Conservation (phyloP, 2,888 invertebrate species). For the Andrena minutula region DNA sequence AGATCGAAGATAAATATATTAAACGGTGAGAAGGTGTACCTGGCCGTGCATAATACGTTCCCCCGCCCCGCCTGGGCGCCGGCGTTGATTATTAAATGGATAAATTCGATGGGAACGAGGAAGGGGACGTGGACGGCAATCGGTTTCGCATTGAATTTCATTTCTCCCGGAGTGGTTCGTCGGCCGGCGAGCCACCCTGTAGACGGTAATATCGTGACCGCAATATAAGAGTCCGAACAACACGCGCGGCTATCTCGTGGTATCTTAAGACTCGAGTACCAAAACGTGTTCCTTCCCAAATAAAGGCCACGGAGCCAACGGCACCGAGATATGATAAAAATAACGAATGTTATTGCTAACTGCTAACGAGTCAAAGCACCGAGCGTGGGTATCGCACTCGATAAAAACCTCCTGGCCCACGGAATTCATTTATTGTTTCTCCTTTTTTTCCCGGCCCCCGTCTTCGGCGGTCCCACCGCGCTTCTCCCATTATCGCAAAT, state of each 20-base stretch:
- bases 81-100: conserved; percentile 66
- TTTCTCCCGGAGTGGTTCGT: conserved; percentile 45
- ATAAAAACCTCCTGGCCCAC: conserved; percentile 75
- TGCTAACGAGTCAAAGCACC: conserved; percentile 82
- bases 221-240: conserved; percentile 74
- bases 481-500: conserved; percentile 76
- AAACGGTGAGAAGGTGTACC: conserved; percentile 68
- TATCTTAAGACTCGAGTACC: conserved; percentile 83
- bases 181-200: conserved; percentile 61
- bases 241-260: conserved; percentile 76
- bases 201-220: conserved; percentile 71
- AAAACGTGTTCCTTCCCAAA: conserved; percentile 83
- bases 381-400: conserved; percentile 77
- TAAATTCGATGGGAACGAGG: conserved; percentile 62
- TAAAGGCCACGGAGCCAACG: conserved; percentile 78
- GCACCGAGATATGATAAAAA: conserved; percentile 81
- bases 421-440: conserved; percentile 73
- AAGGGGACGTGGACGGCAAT: conserved; percentile 3
- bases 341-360: conserved; percentile 84
- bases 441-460: conserved; percentile 33
- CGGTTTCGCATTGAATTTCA: conserved; percentile 59
- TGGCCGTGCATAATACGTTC: conserved; percentile 34
- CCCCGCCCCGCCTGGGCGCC: neutral
- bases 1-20: conserved; percentile 75
- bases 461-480: conserved; percentile 20